These are phyloP conservation scores for Pteropus rufus DNA, from an alignment of 2,797 vertebrate species.

Conservation along the genomic window DNA sequence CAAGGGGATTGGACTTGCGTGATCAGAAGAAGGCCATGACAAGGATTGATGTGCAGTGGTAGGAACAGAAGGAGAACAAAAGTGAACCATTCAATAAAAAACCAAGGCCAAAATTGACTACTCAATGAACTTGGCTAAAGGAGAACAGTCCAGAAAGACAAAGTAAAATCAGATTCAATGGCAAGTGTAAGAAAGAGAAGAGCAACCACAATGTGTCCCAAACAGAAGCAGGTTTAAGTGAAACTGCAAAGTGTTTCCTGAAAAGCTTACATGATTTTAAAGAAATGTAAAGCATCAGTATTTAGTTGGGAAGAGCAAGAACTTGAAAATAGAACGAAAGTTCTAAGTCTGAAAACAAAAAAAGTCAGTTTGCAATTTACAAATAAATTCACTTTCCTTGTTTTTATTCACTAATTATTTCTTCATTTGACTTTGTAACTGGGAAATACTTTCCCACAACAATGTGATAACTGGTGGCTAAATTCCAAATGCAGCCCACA, in stretches of 20 bases:
- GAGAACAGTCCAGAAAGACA: conserved; percentile 44
- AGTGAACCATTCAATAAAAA: conserved; percentile 51
- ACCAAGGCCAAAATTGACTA: neutral
- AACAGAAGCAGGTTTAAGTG: neutral
- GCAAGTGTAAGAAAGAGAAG: neutral
- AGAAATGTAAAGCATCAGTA: conserved; percentile 26
- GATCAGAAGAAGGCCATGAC: conserved; percentile 35
- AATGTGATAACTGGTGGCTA: neutral
- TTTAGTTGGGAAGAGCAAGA: neutral
- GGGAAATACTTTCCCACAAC: neutral
- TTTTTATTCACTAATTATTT: conserved; percentile 16
- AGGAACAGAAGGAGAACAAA: conserved; percentile 19
- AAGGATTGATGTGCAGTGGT: neutral
- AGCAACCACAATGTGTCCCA: neutral
- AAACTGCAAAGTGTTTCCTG: neutral
- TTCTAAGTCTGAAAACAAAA: neutral
- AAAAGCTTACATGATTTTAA: neutral
- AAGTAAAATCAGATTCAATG: conserved; percentile 52
- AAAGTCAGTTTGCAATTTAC: neutral
- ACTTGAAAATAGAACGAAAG: neutral
- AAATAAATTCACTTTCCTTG: neutral
- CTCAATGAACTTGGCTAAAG: neutral
- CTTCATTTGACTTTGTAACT: neutral
- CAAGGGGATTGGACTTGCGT: conserved; percentile 25
- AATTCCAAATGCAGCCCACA: neutral